A percentile compares a stretch with the other conserved stretches of the same genome.
These are phyloP conservation scores for Dasysyrphus albostriatus DNA, from an alignment of 2,888 invertebrate species.

Conservation along the genomic window DNA sequence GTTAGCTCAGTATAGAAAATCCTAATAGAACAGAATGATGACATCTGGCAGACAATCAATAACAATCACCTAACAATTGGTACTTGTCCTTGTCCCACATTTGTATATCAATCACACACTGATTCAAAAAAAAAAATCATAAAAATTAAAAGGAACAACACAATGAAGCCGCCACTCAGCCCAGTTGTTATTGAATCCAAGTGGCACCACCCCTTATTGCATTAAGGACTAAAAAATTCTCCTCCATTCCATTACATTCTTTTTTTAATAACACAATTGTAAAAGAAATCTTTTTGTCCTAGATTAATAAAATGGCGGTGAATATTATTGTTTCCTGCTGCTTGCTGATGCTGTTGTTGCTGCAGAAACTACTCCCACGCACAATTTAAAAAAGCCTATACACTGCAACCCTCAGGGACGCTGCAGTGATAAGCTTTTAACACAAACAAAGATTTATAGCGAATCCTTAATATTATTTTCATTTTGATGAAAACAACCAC, in stretches of 20 bases:
- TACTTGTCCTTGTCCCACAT: conserved; percentile 72
- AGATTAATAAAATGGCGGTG: conserved; percentile 51
- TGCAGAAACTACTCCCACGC: conserved; percentile 34
- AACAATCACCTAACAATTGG: conserved; percentile 60
- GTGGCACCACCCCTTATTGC: conserved; percentile 34
- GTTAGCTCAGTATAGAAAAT: too few relatives aligned
- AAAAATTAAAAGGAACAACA: conserved; percentile 6
- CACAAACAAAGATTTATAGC: background rate
- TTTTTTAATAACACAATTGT: conserved; percentile 35
- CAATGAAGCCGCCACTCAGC: conserved; percentile 54
- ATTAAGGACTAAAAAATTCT: conserved; percentile 7
- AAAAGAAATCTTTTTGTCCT: conserved; percentile 51
- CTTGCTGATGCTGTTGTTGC: background rate
- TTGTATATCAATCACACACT: conserved; percentile 27
- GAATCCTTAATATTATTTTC: conserved; percentile 32
- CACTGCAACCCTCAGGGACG: conserved; percentile 49
- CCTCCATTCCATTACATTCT: background rate
- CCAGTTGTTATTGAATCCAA: conserved; percentile 68
- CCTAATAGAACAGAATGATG: conserved; percentile 1
- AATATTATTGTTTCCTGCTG: conserved; percentile 37
- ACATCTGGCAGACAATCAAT: conserved; percentile 69
- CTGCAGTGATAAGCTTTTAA: conserved; percentile 25
- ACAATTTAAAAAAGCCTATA: conserved; percentile 19
- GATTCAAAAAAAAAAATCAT: too few relatives aligned
- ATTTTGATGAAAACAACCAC: conserved; percentile 39